A percentile compares a stretch with the other conserved stretches of the same genome.
Conservation (phyloP, 2,797 vertebrate genomes). For the Meriones psammophilus region DNA sequence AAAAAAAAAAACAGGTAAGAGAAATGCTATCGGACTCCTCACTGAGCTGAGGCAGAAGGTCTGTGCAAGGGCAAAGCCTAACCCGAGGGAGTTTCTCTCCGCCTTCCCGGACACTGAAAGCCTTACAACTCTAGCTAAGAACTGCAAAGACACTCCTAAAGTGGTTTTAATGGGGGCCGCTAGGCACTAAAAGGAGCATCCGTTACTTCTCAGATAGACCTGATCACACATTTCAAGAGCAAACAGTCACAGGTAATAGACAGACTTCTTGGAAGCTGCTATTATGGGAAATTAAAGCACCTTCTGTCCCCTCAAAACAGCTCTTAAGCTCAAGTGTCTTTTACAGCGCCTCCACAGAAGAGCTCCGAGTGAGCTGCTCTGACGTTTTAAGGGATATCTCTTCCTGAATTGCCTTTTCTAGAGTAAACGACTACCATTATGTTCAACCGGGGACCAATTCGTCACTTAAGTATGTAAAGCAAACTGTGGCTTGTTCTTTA, state of each 20-base stretch:
- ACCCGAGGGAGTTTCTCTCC: neutral
- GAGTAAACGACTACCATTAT: constrained; percentile 75
- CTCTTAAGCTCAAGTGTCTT: constrained; percentile 56
- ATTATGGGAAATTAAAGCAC: constrained; percentile 67
- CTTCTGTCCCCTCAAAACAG: neutral
- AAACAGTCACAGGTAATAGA: constrained; percentile 25
- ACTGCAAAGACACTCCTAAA: neutral
- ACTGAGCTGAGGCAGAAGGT: neutral
- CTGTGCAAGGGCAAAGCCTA: neutral
- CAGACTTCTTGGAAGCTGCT: constrained; percentile 48
- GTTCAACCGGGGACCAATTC: constrained; percentile 60
- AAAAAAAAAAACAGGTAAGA: neutral
- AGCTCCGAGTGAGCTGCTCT: neutral
- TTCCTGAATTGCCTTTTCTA: constrained; percentile 72
- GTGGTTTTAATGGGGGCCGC: neutral
- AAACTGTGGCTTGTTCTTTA: constrained; percentile 52
- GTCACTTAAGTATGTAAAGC: constrained; percentile 66
- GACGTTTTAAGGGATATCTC: constrained; percentile 46
- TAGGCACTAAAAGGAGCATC: constrained; percentile 33
- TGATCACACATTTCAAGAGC: constrained; percentile 17
- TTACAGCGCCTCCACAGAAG: constrained; percentile 10
- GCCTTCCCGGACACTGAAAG: constrained; percentile 4
- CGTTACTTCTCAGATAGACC: neutral
- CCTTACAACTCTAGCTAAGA: neutral
- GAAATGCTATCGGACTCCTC: neutral